phyloP scores from a whole-genome alignment of 35 echinoderm and acorn worm species.

The Hemicentrotus pulcherrimus region DNA sequence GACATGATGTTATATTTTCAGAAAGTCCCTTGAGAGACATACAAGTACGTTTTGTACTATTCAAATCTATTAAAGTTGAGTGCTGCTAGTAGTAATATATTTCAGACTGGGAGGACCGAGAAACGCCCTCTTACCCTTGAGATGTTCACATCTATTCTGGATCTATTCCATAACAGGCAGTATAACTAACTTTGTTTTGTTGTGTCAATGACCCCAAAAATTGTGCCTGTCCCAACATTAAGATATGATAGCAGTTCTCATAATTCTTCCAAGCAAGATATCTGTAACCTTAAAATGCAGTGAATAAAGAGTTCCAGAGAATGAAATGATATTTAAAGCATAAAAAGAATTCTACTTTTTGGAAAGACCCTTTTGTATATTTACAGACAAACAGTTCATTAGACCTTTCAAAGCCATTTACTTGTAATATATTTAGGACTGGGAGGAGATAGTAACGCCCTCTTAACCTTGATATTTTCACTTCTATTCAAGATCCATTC shows the following conservation, averaged over 20 bases:
- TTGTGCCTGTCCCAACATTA: background rate
- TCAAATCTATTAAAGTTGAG: no score
- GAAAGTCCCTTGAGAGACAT: background rate
- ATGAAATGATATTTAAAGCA: background rate
- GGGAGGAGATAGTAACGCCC: no score
- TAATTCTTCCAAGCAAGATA: background rate
- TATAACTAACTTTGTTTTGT: background rate
- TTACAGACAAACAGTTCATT: no score
- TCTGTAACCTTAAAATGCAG: background rate
- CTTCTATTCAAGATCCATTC: no score
- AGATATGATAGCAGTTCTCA: background rate
- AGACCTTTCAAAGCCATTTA: no score
- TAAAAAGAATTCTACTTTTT: background rate
- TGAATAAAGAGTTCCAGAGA: background rate
- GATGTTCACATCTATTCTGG: constrained; percentile 8
- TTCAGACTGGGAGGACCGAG: background rate
- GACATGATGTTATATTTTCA: background rate
- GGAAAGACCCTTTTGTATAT: no score
- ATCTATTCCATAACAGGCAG: background rate
- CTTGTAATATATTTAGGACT: no score
- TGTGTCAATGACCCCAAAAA: background rate
- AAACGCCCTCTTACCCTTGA: background rate
- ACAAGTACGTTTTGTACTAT: background rate
- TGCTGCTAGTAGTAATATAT: no score
- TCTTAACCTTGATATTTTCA: no score